phyloP scores from a whole-genome alignment of 2,888 invertebrate genomes.

The Thecophora atra region DNA sequence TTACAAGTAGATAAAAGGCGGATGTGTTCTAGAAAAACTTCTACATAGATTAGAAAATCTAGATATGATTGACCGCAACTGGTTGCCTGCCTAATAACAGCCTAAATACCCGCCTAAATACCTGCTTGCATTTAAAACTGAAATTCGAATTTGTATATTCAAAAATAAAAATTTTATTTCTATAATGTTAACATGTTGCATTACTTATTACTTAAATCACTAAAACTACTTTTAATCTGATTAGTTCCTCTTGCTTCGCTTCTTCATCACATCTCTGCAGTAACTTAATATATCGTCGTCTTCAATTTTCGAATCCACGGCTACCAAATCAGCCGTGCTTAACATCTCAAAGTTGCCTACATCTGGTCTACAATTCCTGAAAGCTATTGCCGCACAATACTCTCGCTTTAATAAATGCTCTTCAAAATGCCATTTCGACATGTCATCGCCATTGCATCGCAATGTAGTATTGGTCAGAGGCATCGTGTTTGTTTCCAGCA shows the following conservation, averaged over 20 bases:
- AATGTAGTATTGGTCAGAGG: conserved; percentile 75
- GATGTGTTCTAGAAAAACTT: too few species aligned
- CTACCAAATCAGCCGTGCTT: conserved; percentile 71
- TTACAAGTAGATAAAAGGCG: too few species aligned
- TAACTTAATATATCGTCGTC: conserved; percentile 52
- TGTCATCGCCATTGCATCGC: conserved; percentile 70
- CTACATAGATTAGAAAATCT: too few species aligned
- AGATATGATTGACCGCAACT: too few species aligned
- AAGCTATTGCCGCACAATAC: conserved; percentile 83
- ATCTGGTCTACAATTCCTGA: conserved; percentile 61
- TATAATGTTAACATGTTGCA: too few species aligned
- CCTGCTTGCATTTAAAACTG: too few species aligned
- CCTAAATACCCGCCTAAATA: too few species aligned
- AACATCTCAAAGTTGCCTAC: conserved; percentile 68
- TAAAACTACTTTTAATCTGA: neutral
- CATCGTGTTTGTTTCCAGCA: conserved; percentile 65
- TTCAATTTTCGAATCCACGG: conserved; percentile 54
- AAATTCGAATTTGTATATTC: too few species aligned
- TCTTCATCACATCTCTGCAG: conserved; percentile 54
- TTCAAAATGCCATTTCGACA: conserved; percentile 80
- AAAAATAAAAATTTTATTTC: too few species aligned
- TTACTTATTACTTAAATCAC: conserved; percentile 23
- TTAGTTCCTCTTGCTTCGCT: conserved; percentile 45
- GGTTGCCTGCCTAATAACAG: too few species aligned
- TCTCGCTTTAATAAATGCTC: conserved; percentile 80